Evolutionary conservation across 2,888 invertebrate species (phyloP).

Genomic region (Achlya flavicornis): DNA sequence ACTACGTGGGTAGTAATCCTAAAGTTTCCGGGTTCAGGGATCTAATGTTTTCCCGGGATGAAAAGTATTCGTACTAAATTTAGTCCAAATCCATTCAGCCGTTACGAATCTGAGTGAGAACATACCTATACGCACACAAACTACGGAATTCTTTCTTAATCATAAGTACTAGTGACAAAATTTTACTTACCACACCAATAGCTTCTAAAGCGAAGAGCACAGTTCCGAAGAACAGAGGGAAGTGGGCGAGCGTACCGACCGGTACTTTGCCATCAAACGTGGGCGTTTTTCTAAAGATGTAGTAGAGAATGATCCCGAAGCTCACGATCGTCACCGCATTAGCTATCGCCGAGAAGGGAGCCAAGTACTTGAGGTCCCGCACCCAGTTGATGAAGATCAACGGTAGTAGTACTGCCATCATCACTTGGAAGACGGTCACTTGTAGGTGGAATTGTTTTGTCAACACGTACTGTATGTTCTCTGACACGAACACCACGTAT

Average conservation of each 20-base stretch:
- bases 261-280: slow-evolving; percentile 85
- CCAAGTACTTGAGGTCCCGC: slow-evolving; percentile 92
- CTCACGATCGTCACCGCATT: slow-evolving; percentile 93
- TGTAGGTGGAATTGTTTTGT: slow-evolving; percentile 77
- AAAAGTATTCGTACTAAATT: no score
- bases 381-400: slow-evolving; percentile 92
- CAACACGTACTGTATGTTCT: slow-evolving; percentile 89
- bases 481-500: slow-evolving; percentile 96
- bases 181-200: slow-evolving; percentile 88
- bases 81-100: no score
- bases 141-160: no score
- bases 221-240: slow-evolving; percentile 97
- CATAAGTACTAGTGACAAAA: no score
- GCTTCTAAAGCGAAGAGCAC: slow-evolving; percentile 98
- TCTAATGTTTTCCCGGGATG: no score
- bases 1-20: no score
- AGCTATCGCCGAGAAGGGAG: slow-evolving; percentile 95
- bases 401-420: slow-evolving; percentile 89
- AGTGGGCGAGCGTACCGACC: slow-evolving; percentile 86
- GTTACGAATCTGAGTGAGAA: no score
- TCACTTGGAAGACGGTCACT: slow-evolving; percentile 85
- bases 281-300: slow-evolving; percentile 89
- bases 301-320: slow-evolving; percentile 93
- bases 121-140: no score
- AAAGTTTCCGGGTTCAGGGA: no score